These are phyloP conservation scores for Hypsopygia costalis DNA, from an alignment of 2,888 invertebrate genomes.

Conservation along the genomic window DNA sequence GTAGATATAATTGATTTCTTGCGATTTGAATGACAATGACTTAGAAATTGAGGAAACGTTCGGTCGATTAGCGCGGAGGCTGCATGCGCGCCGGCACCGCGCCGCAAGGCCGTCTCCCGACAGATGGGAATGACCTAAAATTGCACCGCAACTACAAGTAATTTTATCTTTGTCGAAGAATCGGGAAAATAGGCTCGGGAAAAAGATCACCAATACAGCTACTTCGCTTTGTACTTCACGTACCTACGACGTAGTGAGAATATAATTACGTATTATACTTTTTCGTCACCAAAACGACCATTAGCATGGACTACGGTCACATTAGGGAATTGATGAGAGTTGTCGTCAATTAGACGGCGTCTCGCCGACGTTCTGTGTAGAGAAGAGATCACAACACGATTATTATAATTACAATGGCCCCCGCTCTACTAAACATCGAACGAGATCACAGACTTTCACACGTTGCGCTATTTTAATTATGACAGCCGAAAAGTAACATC, in stretches of 20 bases:
- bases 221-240: background rate
- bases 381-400: background rate
- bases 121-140: conserved; percentile 69
- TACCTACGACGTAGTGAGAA: too few relatives aligned
- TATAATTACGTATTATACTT: too few relatives aligned
- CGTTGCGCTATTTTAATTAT: conserved; percentile 41
- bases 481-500: conserved; percentile 10
- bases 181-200: background rate
- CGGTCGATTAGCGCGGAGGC: conserved; percentile 24
- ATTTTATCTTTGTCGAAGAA: background rate
- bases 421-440: conserved; percentile 57
- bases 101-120: conserved; percentile 46
- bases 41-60: conserved; percentile 42
- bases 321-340: conserved; percentile 23
- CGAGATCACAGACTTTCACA: conserved; percentile 50
- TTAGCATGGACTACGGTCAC: background rate
- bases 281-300: background rate
- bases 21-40: conserved; percentile 35
- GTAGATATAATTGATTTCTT: conserved; percentile 29
- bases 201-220: background rate
- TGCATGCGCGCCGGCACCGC: conserved; percentile 29
- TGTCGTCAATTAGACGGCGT: conserved; percentile 22
- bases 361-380: background rate
- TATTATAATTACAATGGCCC: conserved; percentile 20
- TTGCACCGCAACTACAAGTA: conserved; percentile 20